A percentile compares a stretch with the other conserved stretches of the same genome.
These are phyloP conservation scores for Parazoanthus atlanticus DNA, from an alignment of 92 coral and sea anemone species.

Conservation along the genomic window DNA sequence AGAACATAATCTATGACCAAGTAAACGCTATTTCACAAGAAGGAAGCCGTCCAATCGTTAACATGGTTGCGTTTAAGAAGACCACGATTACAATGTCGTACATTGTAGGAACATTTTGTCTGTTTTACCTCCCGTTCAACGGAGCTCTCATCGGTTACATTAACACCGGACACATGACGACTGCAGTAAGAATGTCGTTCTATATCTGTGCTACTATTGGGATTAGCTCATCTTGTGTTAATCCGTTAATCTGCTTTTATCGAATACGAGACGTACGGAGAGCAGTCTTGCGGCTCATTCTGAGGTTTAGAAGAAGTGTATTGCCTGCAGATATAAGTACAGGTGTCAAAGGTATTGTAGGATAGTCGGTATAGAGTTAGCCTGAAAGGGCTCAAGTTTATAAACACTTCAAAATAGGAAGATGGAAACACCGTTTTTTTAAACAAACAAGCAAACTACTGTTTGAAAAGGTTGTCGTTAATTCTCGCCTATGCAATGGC, in stretches of 20 bases:
- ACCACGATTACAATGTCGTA: conserved; percentile 8
- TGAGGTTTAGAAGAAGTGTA: not conserved
- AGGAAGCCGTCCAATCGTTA: not conserved
- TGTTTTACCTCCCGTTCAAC: conserved; percentile 24
- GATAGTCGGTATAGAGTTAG: too few relatives aligned
- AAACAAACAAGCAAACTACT: too few relatives aligned
- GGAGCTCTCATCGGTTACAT: conserved; percentile 12
- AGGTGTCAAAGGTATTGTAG: not conserved
- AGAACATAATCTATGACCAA: not conserved
- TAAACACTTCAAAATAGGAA: too few relatives aligned
- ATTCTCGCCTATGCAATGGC: too few relatives aligned
- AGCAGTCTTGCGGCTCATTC: not conserved
- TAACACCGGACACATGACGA: not conserved
- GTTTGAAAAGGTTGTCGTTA: too few relatives aligned
- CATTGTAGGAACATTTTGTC: conserved; percentile 16
- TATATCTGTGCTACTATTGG: not conserved
- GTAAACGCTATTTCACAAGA: not conserved
- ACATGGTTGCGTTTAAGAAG: not conserved
- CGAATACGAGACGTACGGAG: conserved; percentile 1
- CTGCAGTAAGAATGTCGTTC: not conserved
- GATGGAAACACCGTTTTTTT: too few relatives aligned
- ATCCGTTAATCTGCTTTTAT: conserved; percentile 8
- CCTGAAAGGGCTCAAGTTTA: too few relatives aligned
- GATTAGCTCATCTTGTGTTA: conserved; percentile 13
- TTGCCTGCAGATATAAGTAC: not conserved